A percentile compares a stretch with the other conserved stretches of the same genome.
Evolutionary conservation across 1,140 invertebrate species (phyloP).

Genomic region (Panulirus ornatus): DNA sequence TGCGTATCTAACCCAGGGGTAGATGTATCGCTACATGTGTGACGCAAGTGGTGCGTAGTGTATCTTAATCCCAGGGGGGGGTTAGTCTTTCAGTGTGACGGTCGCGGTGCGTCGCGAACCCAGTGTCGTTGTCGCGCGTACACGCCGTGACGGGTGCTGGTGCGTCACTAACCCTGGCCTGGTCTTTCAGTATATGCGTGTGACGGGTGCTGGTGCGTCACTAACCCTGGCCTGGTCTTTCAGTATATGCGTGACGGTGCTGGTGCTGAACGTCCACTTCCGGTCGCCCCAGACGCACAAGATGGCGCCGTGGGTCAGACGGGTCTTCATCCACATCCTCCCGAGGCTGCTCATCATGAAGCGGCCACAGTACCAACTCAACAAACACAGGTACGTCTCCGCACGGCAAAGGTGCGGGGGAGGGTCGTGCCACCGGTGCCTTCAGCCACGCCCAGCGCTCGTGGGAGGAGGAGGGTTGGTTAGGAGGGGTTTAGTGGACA

Average conservation of each 20-base stretch:
- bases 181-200: background rate
- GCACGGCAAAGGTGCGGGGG: background rate
- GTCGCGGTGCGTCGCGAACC: too few relatives aligned
- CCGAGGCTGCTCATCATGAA: conserved; percentile 90
- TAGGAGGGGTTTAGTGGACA: background rate
- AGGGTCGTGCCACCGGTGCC: background rate
- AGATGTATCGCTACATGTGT: background rate
- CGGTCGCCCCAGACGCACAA: conserved; percentile 95
- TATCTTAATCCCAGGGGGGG: too few relatives aligned
- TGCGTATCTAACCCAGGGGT: too few relatives aligned
- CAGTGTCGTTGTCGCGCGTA: too few relatives aligned
- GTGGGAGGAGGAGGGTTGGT: background rate
- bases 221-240: conserved; percentile 51
- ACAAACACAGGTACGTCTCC: conserved; percentile 83
- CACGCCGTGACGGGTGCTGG: too few relatives aligned
- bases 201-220: background rate
- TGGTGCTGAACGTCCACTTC: conserved; percentile 91
- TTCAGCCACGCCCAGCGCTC: background rate
- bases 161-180: too few relatives aligned
- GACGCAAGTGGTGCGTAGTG: too few relatives aligned
- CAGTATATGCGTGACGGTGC: conserved; percentile 83
- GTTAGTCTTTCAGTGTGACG: too few relatives aligned
- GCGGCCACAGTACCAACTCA: conserved; percentile 89
- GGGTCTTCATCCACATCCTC: conserved; percentile 94
- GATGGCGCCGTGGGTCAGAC: conserved; percentile 95